phyloP scores from a whole-genome alignment of 2,113 vertebrate species.

The cattle (Bos taurus) region ARS-UCD2.0 NC_037352.1:5420001-5420500 shows the following conservation, averaged over 20 bases:
- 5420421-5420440: neutral
- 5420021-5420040: neutral
- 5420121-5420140: neutral
- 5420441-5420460: neutral
- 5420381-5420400: neutral
- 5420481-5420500: neutral
- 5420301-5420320: neutral
- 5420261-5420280: neutral
- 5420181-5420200: neutral
- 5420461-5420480: neutral
- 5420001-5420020: neutral
- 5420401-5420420: neutral
- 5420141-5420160: neutral
- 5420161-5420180: neutral
- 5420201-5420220: neutral
- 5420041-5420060: neutral
- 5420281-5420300: neutral
- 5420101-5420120: neutral
- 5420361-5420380: too few relatives aligned
- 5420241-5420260: neutral
- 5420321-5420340: neutral
- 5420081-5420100: neutral
- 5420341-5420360: neutral
- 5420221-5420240: neutral
- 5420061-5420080: neutral